Evolutionary conservation across 2,888 invertebrate species (phyloP).

Genomic region (Endomychus coccineus): DNA sequence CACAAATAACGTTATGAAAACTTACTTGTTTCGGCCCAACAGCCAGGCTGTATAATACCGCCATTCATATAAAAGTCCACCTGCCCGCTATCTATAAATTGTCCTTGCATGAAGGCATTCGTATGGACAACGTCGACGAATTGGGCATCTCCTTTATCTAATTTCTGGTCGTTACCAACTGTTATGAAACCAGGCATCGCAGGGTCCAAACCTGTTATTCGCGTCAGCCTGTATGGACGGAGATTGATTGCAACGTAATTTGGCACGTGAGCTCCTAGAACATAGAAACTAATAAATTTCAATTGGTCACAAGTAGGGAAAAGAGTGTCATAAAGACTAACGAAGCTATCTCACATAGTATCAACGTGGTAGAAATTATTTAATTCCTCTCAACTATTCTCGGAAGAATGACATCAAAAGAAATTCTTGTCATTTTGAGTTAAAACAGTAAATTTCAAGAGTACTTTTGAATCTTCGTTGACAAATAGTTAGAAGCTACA

Average conservation of each 20-base stretch:
- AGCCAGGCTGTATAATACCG: conserved; percentile 61
- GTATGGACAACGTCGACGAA: conserved; percentile 69
- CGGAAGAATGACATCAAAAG: too few species aligned
- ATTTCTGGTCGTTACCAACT: conserved; percentile 47
- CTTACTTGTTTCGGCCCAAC: conserved; percentile 46
- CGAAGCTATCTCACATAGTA: too few species aligned
- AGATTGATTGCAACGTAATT: conserved; percentile 51
- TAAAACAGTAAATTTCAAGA: too few species aligned
- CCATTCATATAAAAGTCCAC: conserved; percentile 69
- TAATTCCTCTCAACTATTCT: too few species aligned
- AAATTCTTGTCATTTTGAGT: too few species aligned
- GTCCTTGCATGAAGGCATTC: conserved; percentile 62
- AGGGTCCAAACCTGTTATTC: conserved; percentile 62
- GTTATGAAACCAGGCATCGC: conserved; percentile 61
- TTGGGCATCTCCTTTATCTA: conserved; percentile 56
- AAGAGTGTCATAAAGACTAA: too few species aligned
- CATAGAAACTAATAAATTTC: background rate
- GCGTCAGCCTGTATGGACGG: conserved; percentile 47
- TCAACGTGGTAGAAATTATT: too few species aligned
- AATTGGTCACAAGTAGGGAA: background rate
- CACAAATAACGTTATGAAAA: background rate
- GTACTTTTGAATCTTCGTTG: too few species aligned
- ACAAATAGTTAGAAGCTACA: too few species aligned
- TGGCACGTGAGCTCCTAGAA: conserved; percentile 53
- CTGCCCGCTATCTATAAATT: conserved; percentile 57